Conservation (phyloP, 2,888 invertebrate genomes). For the Hymenopus coronatus region DNA sequence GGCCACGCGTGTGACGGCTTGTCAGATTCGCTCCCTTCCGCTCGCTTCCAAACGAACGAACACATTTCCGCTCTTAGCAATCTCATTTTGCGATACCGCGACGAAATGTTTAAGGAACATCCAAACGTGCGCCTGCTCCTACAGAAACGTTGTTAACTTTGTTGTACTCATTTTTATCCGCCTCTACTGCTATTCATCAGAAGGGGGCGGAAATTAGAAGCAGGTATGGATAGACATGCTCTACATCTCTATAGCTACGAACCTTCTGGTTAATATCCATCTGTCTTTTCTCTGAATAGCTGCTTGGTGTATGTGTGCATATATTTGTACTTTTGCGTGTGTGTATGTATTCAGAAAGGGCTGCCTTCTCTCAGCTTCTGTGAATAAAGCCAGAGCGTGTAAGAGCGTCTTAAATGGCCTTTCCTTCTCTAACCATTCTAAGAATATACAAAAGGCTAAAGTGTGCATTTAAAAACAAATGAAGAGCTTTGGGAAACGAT, state of each 20-base stretch:
- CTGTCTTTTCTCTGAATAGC: constrained; percentile 17
- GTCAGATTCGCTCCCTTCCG: not conserved
- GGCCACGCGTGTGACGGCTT: not conserved
- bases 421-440: not conserved
- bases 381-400: not conserved
- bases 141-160: not conserved
- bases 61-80: not conserved
- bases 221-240: not conserved
- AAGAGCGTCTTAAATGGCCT: not conserved
- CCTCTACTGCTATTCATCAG: not conserved
- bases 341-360: constrained; percentile 1
- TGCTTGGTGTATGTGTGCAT: constrained; percentile 1
- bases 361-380: constrained; percentile 5
- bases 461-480: not conserved
- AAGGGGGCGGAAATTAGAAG: constrained; percentile 10
- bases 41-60: not conserved
- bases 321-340: not conserved
- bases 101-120: not conserved
- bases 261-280: constrained; percentile 15
- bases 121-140: not conserved
- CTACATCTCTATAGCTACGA: not conserved
- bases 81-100: not conserved
- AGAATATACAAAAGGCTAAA: not conserved
- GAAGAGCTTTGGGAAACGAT: too few species aligned
- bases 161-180: not conserved